Conservation (phyloP, 2,888 invertebrate species). For the Blomia tropicalis region DNA sequence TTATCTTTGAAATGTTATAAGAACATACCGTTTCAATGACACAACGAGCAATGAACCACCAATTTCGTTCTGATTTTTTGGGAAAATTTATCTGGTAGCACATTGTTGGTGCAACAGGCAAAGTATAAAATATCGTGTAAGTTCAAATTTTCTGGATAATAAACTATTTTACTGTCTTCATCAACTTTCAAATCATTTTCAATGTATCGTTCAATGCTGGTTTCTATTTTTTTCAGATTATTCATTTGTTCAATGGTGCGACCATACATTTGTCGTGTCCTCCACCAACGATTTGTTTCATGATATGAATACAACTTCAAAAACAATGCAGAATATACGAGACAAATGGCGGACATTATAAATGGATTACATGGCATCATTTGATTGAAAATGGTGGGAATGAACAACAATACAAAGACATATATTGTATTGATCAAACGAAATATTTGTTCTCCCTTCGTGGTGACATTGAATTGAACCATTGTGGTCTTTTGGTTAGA, state of each 20-base stretch:
- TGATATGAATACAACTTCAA: slow-evolving; percentile 89
- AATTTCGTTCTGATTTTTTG: slow-evolving; percentile 42
- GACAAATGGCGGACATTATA: slow-evolving; percentile 67
- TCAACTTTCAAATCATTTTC: background rate
- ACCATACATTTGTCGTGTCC: slow-evolving; percentile 35
- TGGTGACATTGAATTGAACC: background rate
- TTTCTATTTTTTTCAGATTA: slow-evolving; percentile 11
- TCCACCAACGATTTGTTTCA: slow-evolving; percentile 75
- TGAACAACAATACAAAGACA: slow-evolving; percentile 32
- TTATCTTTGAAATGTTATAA: background rate
- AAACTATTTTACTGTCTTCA: slow-evolving; percentile 31
- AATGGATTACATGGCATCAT: slow-evolving; percentile 43
- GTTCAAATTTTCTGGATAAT: slow-evolving; percentile 80
- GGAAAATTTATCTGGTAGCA: slow-evolving; percentile 98
- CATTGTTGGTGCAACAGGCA: slow-evolving; percentile 77
- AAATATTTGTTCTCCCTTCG: slow-evolving; percentile 11
- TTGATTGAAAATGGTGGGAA: slow-evolving; percentile 35
- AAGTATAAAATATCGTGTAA: slow-evolving; percentile 66
- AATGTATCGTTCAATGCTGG: slow-evolving; percentile 36
- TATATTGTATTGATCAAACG: slow-evolving; percentile 30
- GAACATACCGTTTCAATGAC: background rate
- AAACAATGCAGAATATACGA: slow-evolving; percentile 64
- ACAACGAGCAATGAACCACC: slow-evolving; percentile 1
- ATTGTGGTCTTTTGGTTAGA: background rate
- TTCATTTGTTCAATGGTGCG: background rate